Percentiles rank a stretch among this genome's conserved stretches.
Evolutionary conservation across 2,113 vertebrate genomes (phyloP).

Genomic region (Tringa solitaria): DNA sequence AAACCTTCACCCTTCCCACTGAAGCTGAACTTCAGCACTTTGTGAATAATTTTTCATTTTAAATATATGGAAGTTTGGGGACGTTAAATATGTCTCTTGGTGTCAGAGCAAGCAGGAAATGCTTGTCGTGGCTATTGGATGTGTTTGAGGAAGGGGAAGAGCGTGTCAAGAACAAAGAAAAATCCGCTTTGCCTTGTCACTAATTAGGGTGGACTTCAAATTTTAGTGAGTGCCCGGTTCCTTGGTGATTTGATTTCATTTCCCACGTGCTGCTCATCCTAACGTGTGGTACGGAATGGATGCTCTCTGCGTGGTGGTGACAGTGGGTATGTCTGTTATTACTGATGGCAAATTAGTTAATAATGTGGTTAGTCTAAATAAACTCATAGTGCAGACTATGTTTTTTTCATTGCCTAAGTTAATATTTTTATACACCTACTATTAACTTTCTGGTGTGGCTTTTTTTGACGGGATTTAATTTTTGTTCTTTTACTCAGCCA

Average conservation of each 20-base stretch:
- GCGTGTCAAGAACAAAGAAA: background rate
- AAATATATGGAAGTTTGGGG: background rate
- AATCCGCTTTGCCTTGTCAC: background rate
- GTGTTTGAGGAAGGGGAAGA: background rate
- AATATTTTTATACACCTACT: background rate
- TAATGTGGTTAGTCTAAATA: background rate
- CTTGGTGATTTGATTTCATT: background rate
- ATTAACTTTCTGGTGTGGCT: background rate
- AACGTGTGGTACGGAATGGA: rapidly evolving
- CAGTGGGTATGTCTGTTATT: background rate
- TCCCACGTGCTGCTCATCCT: rapidly evolving
- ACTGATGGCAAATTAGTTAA: background rate
- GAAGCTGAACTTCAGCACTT: background rate
- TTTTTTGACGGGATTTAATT: background rate
- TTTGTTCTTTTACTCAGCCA: background rate
- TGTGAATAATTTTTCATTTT: background rate
- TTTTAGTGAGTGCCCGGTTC: background rate
- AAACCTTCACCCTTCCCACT: background rate
- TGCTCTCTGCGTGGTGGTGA: background rate
- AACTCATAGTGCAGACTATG: background rate
- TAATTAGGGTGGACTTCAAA: background rate
- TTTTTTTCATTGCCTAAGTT: background rate
- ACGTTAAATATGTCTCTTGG: background rate
- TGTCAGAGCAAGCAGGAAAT: background rate
- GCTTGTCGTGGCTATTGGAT: background rate